Evolutionary conservation across 2,113 vertebrate genomes (phyloP).

Genomic region (Anolis carolinensis): DNA sequence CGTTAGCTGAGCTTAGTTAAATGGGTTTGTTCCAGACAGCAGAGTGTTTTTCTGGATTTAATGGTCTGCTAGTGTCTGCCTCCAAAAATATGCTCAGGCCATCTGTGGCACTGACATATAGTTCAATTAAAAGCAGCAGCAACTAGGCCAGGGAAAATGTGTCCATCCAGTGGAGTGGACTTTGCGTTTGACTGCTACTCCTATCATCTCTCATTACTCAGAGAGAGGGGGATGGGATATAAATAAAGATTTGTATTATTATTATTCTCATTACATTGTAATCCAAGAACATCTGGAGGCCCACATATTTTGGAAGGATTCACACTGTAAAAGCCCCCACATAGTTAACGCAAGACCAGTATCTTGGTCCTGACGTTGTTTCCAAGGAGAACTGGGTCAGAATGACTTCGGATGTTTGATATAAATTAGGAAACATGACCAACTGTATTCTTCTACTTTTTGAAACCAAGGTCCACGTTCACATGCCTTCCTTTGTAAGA

Average conservation of each 20-base stretch:
- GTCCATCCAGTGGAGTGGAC: neutral
- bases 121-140: neutral
- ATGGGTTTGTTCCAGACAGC: neutral
- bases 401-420: neutral
- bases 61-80: neutral
- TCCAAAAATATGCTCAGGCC: neutral
- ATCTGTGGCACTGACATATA: neutral
- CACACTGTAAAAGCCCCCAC: neutral
- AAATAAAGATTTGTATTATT: too few relatives aligned
- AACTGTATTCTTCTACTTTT: neutral
- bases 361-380: neutral
- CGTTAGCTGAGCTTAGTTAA: neutral
- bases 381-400: neutral
- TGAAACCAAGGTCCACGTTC: neutral
- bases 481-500: neutral
- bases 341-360: neutral
- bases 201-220: neutral
- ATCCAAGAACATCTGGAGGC: neutral
- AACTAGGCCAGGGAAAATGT: neutral
- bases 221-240: too few relatives aligned
- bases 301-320: too few relatives aligned
- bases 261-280: neutral
- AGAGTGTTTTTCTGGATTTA: neutral
- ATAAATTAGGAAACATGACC: neutral
- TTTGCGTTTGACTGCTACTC: neutral